Evolutionary conservation across 2,797 vertebrate species (phyloP).

Genomic region (Sylvilagus floridanus): DNA sequence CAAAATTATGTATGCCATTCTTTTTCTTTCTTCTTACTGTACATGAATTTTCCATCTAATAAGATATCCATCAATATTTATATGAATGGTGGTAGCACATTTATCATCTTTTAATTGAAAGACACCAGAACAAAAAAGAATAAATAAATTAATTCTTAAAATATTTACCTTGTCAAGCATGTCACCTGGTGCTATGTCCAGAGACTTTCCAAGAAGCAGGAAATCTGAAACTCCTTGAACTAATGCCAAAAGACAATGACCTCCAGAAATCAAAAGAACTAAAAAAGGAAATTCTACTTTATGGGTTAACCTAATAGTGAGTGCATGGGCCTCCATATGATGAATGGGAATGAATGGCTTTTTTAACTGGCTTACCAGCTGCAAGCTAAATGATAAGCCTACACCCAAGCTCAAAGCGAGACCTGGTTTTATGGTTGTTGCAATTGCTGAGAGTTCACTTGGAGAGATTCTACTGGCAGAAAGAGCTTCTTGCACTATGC

Average conservation of each 20-base stretch:
- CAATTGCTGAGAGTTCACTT: conserved; percentile 92
- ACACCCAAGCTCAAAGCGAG: conserved; percentile 93
- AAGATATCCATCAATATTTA: conserved; percentile 7
- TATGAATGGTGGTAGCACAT: not conserved
- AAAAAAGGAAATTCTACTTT: conserved; percentile 94
- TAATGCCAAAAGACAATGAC: conserved; percentile 95
- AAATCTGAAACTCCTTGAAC: conserved; percentile 94
- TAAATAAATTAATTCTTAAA: not conserved
- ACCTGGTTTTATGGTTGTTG: conserved; percentile 96
- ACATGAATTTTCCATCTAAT: conserved; percentile 9
- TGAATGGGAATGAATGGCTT: conserved; percentile 97
- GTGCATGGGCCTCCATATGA: conserved; percentile 98
- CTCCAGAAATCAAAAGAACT: conserved; percentile 96
- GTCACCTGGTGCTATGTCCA: conserved; percentile 96
- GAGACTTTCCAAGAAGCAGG: conserved; percentile 93
- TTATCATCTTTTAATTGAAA: conserved; percentile 34
- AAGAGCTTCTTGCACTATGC: conserved; percentile 93
- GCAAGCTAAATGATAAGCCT: conserved; percentile 92
- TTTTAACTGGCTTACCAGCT: conserved; percentile 89
- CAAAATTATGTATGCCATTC: not conserved
- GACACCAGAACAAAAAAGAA: conserved; percentile 3
- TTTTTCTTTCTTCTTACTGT: not conserved
- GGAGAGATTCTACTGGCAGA: conserved; percentile 87
- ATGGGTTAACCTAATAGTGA: conserved; percentile 93
- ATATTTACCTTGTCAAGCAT: conserved; percentile 94